Base-by-base conservation (phyloP, 2,888 invertebrate species). In the Meiosimyza platycephala region DNA sequence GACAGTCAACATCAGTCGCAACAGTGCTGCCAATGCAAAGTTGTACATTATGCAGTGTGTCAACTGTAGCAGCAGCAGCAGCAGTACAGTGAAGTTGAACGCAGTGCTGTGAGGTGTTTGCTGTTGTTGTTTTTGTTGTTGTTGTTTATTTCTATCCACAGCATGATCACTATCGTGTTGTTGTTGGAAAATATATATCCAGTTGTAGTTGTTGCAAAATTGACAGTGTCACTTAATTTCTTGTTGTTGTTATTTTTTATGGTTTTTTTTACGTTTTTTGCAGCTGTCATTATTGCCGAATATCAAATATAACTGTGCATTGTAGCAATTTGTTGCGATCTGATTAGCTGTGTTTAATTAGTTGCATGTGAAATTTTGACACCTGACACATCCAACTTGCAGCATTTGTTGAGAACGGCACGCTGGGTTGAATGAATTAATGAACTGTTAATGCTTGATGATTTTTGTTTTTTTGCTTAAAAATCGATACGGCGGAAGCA, bases 221-320 rank as follows among this genome's bases (percentile, higher is more conserved):
- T 81, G 84, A 84, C 83, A 83, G 81, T 83, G 82, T 83, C 83
- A 83, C 80, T 82, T 80, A 76, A 81, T 81, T 82, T 82, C 80
- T 80, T 28, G n/a, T 40, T 47, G 28, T 28, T 65, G 52, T 33
- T 12, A 22, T 9, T 12, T 13, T 40, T 2, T 40, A 40, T 54
- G 11, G 60, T 4, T 16, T 60, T 16, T 60, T 60, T 64, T 9
- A 11, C 16, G 15, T 16, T 2, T 64, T n/a, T 48, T 55, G 62
- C 63, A 55, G 59, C 64, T 68, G 74, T 74, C 68, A 71, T 48
- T 63, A 57, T 71, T 57, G 54, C 60, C 52, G 16, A 59, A 64
- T 64, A 52, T 64, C 16, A 59, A 69, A 51, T 71, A 70, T 60
- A 74, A 67, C 54, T 68, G 76, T 73, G 73, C 68, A 75, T 62